phyloP scores from a whole-genome alignment of 2,888 invertebrate species.

The Meliscaeva auricollis region DNA sequence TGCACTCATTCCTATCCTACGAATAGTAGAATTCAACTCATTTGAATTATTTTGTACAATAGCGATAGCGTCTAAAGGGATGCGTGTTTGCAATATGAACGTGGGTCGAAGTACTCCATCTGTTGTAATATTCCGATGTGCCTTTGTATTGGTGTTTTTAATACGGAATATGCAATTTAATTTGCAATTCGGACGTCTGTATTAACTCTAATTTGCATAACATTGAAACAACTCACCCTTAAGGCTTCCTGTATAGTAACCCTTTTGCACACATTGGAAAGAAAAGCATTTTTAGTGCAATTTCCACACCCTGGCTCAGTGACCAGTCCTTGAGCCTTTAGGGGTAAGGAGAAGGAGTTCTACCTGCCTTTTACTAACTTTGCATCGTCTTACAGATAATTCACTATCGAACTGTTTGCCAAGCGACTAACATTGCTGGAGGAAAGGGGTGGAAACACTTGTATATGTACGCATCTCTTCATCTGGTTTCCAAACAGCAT shows the following conservation, averaged over 20 bases:
- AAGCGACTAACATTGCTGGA: constrained; percentile 25
- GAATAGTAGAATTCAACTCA: constrained; percentile 22
- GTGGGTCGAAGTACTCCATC: constrained; percentile 59
- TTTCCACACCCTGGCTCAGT: constrained; percentile 33
- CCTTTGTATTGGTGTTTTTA: constrained; percentile 70
- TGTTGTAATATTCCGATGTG: constrained; percentile 45
- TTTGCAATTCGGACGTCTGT: constrained; percentile 79
- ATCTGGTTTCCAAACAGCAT: constrained; percentile 14
- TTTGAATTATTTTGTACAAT: constrained; percentile 56
- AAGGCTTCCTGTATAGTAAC: constrained; percentile 38
- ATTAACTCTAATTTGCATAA: constrained; percentile 79
- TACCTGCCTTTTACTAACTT: constrained; percentile 51
- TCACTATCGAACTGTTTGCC: constrained; percentile 68
- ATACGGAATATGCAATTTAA: constrained; percentile 78
- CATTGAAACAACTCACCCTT: constrained; percentile 77
- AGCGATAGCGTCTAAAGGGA: constrained; percentile 35
- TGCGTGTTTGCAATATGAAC: constrained; percentile 39
- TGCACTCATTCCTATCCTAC: background rate
- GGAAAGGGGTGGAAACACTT: constrained; percentile 29
- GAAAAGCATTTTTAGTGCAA: constrained; percentile 65
- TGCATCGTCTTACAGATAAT: constrained; percentile 72
- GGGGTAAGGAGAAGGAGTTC: constrained; percentile 20
- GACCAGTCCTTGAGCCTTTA: constrained; percentile 13
- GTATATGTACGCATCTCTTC: constrained; percentile 37
- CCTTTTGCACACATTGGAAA: constrained; percentile 46